Conservation (phyloP, 2,797 vertebrate species). For the Pangasius djambal region DNA sequence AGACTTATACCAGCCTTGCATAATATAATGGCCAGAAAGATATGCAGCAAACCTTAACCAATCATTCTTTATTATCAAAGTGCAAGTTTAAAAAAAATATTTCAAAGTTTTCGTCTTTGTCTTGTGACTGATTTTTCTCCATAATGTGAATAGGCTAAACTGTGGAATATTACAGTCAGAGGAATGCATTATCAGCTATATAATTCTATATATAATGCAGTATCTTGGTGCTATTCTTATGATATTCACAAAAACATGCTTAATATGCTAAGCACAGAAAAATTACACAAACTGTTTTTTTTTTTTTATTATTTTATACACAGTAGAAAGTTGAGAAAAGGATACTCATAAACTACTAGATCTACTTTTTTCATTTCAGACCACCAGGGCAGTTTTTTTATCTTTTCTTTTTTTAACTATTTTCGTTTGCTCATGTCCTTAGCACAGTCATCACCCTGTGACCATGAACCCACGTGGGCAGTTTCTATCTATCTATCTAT, state of each 20-base stretch:
- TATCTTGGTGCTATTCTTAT: not conserved
- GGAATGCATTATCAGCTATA: not conserved
- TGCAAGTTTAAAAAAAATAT: not conserved
- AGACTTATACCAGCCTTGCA: constrained; percentile 39
- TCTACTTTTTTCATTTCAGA: not conserved
- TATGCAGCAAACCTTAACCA: not conserved
- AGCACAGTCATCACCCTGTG: not conserved
- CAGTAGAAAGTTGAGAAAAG: not conserved
- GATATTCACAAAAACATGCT: not conserved
- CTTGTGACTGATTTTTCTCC: not conserved
- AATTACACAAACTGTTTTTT: not conserved
- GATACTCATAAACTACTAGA: not conserved
- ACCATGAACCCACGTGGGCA: not conserved
- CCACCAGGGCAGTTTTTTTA: not conserved
- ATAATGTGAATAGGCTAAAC: not conserved
- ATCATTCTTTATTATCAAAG: constrained; percentile 16
- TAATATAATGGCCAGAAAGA: constrained; percentile 51
- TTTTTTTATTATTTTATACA: not conserved
- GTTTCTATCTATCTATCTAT: not conserved
- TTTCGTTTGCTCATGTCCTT: not conserved
- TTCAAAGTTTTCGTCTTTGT: not conserved
- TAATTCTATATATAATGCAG: not conserved
- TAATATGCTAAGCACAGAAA: not conserved
- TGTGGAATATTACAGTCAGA: not conserved
- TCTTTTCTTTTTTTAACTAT: not conserved